These are phyloP conservation scores for Euplexia lucipara DNA, from an alignment of 2,888 invertebrate species.

Conservation along the genomic window DNA sequence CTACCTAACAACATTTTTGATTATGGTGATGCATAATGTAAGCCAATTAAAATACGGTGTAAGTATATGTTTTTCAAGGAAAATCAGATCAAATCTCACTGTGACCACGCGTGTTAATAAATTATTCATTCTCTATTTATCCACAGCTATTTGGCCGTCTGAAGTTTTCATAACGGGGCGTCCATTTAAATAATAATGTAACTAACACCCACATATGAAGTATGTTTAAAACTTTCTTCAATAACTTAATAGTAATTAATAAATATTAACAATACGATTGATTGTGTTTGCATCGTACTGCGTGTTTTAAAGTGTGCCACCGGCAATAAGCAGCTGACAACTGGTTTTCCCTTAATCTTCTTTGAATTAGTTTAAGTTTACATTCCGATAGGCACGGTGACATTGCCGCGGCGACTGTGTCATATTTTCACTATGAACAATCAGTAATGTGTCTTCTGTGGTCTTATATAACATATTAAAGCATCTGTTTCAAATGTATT, in stretches of 20 bases:
- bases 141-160: background rate
- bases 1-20: too few species aligned
- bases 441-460: too few species aligned
- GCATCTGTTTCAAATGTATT: too few species aligned
- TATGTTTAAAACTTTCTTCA: constrained; percentile 17
- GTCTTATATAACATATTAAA: too few species aligned
- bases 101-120: background rate
- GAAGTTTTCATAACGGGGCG: constrained; percentile 29
- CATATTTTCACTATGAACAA: too few species aligned
- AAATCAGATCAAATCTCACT: background rate
- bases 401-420: too few species aligned
- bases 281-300: background rate
- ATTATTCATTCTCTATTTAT: constrained; percentile 19
- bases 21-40: too few species aligned
- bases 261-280: background rate
- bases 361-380: too few species aligned
- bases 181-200: constrained; percentile 34
- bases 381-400: too few species aligned
- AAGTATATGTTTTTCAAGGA: background rate
- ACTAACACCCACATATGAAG: constrained; percentile 26
- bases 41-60: too few species aligned
- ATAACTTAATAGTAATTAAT: background rate
- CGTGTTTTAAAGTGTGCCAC: background rate
- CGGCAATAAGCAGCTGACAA: too few species aligned
- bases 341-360: too few species aligned